A percentile compares a stretch with the other conserved stretches of the same genome.
These are phyloP conservation scores for Penaeus chinensis DNA, from an alignment of 1,140 invertebrate species.

Conservation along the genomic window DNA sequence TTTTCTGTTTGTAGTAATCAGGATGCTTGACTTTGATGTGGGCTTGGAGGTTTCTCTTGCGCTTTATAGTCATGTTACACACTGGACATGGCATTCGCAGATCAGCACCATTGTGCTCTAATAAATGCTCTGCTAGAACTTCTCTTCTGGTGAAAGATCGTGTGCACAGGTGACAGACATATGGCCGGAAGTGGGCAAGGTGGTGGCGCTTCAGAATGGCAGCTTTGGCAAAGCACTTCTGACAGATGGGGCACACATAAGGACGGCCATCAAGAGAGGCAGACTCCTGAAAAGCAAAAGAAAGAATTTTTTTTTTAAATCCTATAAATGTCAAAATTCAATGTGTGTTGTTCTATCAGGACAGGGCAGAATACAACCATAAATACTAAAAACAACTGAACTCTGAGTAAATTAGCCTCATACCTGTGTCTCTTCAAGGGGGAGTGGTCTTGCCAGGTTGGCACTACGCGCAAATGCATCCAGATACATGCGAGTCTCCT, in stretches of 20 bases:
- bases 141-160: slow-evolving; percentile 63
- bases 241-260: slow-evolving; percentile 62
- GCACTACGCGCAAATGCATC: slow-evolving; percentile 58
- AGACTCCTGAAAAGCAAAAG: slow-evolving; percentile 18
- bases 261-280: slow-evolving; percentile 47
- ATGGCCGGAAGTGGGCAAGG: slow-evolving; percentile 63
- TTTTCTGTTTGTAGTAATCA: slow-evolving; percentile 62
- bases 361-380: too few species aligned
- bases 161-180: slow-evolving; percentile 61
- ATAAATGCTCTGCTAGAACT: slow-evolving; percentile 61
- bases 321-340: background rate
- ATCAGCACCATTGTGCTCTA: slow-evolving; percentile 63
- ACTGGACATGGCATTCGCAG: slow-evolving; percentile 62
- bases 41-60: slow-evolving; percentile 63
- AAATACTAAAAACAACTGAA: too few species aligned
- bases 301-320: background rate
- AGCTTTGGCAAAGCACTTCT: slow-evolving; percentile 63
- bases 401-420: too few species aligned
- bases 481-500: slow-evolving; percentile 53
- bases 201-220: slow-evolving; percentile 63
- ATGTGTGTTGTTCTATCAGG: too few species aligned
- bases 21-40: slow-evolving; percentile 64
- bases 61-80: slow-evolving; percentile 63
- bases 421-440: slow-evolving; percentile 37
- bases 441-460: slow-evolving; percentile 32